Base-by-base conservation (phyloP, 2,797 vertebrate species). In the Sebastolobus alascanus region DNA sequence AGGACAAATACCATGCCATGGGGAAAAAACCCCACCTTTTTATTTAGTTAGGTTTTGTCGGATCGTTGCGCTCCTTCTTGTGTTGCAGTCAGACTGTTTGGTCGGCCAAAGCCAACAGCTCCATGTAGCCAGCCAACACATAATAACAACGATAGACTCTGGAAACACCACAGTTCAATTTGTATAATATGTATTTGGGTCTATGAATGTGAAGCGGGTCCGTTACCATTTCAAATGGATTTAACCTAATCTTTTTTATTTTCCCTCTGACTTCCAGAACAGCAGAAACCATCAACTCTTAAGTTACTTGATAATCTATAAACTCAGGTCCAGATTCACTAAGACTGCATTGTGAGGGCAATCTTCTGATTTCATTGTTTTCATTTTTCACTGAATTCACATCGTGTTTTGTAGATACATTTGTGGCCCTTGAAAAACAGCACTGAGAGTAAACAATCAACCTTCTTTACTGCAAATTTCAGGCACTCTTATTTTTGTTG, bases 251-350 rank as follows among this genome's bases (percentile, higher is more conserved):
- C 35, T 37, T 38, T 58, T 35, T 65, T 73, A 3, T 50, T 56
- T 10, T 40, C 27, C 67, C 11, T 82, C 46, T 46, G 31, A 20
- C 35, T 54, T 63, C 29, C 22, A 65, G 18, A 56, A 35, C 33
- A 10, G n/a, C 40, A 83, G 5, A 74, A 77, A 84, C 59, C 25
- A 31, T 58, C 16, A 25, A 43, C 37, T 27, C 20, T 33, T 22
- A 46, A 40, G 35, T 46, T 38, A 35, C 69, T 64, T 73, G 54
- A 56, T 63, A 0, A 56, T 58, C 22, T 27, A 2, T 72, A 6
- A 71, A 58, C 29, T 69, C 82, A 8, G 65, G 58, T 87, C 80
- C 85, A 87, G 77, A 87, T 90, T 88, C 75, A 88, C 81, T 73
- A 35, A 68, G 22, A 43, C 75, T 71, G 73, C 69, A 16, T 20